Evolutionary conservation across 2,113 vertebrate species (phyloP).

Genomic region (Sorex fumeus): DNA sequence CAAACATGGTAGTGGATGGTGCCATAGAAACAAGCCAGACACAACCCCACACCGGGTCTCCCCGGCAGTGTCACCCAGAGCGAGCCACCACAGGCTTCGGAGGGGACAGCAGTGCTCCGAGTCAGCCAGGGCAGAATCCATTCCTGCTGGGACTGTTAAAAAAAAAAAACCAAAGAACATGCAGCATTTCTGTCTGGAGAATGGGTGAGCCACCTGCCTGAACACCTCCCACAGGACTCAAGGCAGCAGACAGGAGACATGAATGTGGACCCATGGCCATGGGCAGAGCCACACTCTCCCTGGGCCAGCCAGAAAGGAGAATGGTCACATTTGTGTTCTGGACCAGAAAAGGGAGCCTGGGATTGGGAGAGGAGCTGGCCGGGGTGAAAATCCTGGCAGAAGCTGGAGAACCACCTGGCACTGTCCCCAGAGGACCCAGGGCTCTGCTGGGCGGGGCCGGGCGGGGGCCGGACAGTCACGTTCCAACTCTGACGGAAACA

Average conservation of each 20-base stretch:
- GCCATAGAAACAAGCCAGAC: constrained; percentile 29
- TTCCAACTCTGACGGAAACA: no score
- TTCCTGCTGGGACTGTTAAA: no score
- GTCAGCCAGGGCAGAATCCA: not conserved
- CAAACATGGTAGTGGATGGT: not conserved
- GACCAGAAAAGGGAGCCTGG: constrained; percentile 57
- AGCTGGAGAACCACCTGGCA: not conserved
- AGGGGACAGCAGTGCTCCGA: not conserved
- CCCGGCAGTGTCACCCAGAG: not conserved
- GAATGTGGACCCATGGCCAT: not conserved
- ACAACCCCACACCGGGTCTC: not conserved
- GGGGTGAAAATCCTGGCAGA: not conserved
- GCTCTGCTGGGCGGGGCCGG: not conserved
- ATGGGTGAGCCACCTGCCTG: no score
- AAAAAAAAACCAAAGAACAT: not conserved
- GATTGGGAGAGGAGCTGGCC: constrained; percentile 46
- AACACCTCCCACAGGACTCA: no score
- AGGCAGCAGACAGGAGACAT: not conserved
- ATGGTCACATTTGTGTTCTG: constrained; percentile 42
- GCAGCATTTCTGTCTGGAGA: not conserved
- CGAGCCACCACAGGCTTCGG: not conserved
- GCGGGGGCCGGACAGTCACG: not conserved
- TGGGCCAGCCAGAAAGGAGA: constrained; percentile 38
- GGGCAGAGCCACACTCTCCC: not conserved
- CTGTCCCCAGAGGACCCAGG: not conserved